A percentile compares a stretch with the other conserved stretches of the same genome.
Conservation (phyloP, 2,113 vertebrate species). For the Python bivittatus region DNA sequence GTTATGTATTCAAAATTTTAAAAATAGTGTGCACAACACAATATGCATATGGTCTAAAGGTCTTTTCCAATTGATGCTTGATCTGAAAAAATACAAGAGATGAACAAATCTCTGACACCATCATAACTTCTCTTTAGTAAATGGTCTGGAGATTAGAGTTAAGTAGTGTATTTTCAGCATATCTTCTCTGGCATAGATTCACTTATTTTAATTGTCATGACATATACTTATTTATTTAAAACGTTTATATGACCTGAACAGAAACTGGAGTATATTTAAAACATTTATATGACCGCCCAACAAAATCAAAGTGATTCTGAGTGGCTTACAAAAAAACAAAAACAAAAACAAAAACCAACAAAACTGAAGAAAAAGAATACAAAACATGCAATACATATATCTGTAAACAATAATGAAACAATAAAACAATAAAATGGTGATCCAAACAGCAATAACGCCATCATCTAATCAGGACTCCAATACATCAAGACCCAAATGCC, state of each 20-base stretch:
- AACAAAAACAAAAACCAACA: neutral
- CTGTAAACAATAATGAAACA: neutral
- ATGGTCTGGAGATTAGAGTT: neutral
- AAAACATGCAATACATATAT: neutral
- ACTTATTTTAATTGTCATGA: neutral
- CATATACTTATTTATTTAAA: no score
- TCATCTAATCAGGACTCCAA: neutral
- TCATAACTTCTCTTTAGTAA: neutral
- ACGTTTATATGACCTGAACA: neutral
- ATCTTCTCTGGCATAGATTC: neutral
- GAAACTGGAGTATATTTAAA: neutral
- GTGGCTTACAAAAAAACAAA: neutral
- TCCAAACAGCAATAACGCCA: neutral
- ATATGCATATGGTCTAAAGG: neutral
- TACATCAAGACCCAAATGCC: neutral
- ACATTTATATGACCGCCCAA: neutral
- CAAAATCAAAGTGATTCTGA: neutral
- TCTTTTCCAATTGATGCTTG: neutral
- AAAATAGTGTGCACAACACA: neutral
- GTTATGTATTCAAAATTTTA: neutral
- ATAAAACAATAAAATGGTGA: neutral
- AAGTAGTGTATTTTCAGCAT: neutral
- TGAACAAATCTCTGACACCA: neutral
- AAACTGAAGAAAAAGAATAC: neutral
- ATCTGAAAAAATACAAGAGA: neutral